These are phyloP conservation scores for Hydrolagus colliei DNA, from an alignment of 2,797 vertebrate genomes.

Conservation along the genomic window DNA sequence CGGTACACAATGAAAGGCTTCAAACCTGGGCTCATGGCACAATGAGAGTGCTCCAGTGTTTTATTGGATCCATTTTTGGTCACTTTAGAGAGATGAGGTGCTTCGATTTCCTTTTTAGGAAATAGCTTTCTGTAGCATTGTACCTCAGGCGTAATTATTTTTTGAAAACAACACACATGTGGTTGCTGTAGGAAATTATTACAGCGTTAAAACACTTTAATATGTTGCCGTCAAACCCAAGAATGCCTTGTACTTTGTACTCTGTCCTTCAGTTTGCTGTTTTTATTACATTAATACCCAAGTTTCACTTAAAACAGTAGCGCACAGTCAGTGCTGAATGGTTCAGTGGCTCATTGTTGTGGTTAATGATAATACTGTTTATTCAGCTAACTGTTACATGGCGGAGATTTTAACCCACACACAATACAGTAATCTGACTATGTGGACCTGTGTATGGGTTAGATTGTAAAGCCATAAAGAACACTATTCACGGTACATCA, in stretches of 20 bases:
- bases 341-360: background rate
- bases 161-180: background rate
- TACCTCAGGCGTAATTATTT: background rate
- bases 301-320: background rate
- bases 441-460: background rate
- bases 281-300: background rate
- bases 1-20: background rate
- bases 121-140: background rate
- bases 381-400: background rate
- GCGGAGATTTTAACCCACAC: constrained; percentile 2
- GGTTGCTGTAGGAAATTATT: background rate
- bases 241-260: background rate
- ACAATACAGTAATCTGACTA: background rate
- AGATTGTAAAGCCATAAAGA: background rate
- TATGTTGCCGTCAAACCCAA: background rate
- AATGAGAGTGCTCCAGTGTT: background rate
- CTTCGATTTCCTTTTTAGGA: background rate
- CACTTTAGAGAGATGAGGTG: background rate
- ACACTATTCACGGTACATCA: background rate
- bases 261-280: background rate
- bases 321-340: background rate
- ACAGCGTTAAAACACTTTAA: background rate
- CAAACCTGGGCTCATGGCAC: background rate
- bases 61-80: background rate
- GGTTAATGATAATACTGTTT: background rate